Evolutionary conservation across 2,797 vertebrate species (phyloP), one percentile per base, ranked within the genome.

Genomic region (Falco concolor): DNA sequence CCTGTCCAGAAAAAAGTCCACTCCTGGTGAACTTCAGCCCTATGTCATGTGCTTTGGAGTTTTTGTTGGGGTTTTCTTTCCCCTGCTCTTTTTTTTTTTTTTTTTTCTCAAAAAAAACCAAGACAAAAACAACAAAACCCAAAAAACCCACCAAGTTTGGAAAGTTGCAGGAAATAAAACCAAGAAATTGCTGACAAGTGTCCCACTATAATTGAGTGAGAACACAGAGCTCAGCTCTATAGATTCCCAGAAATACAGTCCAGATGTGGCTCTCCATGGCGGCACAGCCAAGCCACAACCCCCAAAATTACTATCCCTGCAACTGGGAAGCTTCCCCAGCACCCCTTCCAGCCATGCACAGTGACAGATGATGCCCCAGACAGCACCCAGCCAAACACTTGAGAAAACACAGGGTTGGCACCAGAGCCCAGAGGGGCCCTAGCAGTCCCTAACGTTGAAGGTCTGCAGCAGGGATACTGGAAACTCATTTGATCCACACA

Each of bases 181-280:
- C 83, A 88, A 72, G 70, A 92, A 95, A 91, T 18, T 91, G 96
- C 96, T 95, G 93, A 94, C 95, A 80, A 93, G 67, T 69, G 87
- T 86, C 78, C 75, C 49, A 27, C 89, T 83, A 64, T 87, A 93
- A 93, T 63, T 89, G 93, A 94, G 87, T 61, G 87, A 87, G 95
- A 95, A 94, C 86, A 72, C 54, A 93, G 85, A 86, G 91, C 93
- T 94, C 78, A 82, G 96, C 95, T 70, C 63, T 18, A 3, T 1
- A 15, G 72, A 53, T 96, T 95, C 96, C 93, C 96, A 95, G 95
- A 91, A 95, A 82, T 12, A 32, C 2, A 1, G 81, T 2, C 89
- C 94, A 87, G 89, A 92, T 89, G 94, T 82, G 91, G 94, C 86
- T 90, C 85, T 52, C 61, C 69, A 30, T 1, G 0, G 61, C 1